Percentiles rank a stretch among this genome's conserved stretches.
These are phyloP conservation scores for Apantesis nais DNA, from an alignment of 2,888 invertebrate species.

Conservation along the genomic window DNA sequence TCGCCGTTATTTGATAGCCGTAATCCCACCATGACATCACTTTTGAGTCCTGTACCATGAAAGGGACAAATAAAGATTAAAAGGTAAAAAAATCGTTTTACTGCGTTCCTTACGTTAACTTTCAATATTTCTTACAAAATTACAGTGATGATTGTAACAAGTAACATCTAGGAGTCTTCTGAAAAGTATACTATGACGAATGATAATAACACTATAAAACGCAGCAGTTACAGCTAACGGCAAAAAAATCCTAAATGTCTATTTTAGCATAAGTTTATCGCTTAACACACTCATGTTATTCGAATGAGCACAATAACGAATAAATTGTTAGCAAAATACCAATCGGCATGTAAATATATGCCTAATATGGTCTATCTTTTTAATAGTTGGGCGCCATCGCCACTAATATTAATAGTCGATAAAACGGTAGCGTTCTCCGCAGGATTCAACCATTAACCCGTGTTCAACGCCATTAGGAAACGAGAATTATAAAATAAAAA, in stretches of 20 bases:
- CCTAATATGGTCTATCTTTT: conserved; percentile 10
- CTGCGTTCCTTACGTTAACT: too few species aligned
- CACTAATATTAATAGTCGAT: conserved; percentile 74
- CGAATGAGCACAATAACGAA: not conserved
- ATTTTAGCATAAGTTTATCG: not conserved
- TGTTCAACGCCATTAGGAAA: conserved; percentile 70
- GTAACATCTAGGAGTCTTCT: too few species aligned
- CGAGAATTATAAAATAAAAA: conserved; percentile 54
- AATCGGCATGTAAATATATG: conserved; percentile 4
- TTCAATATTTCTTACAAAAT: too few species aligned
- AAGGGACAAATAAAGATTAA: not conserved
- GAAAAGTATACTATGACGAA: too few species aligned
- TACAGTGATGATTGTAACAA: too few species aligned
- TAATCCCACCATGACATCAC: conserved; percentile 99
- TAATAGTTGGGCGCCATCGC: conserved; percentile 47
- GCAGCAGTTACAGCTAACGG: too few species aligned
- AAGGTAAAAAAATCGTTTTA: too few species aligned
- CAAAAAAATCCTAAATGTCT: not conserved
- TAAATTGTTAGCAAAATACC: too few species aligned
- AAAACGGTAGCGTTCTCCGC: conserved; percentile 76
- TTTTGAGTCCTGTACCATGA: conserved; percentile 90
- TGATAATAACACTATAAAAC: too few species aligned
- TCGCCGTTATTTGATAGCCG: conserved; percentile 99
- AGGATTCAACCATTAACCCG: conserved; percentile 67
- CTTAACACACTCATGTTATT: not conserved